Evolutionary conservation across 2,113 vertebrate species (phyloP).

Genomic region (Fregata magnificens): DNA sequence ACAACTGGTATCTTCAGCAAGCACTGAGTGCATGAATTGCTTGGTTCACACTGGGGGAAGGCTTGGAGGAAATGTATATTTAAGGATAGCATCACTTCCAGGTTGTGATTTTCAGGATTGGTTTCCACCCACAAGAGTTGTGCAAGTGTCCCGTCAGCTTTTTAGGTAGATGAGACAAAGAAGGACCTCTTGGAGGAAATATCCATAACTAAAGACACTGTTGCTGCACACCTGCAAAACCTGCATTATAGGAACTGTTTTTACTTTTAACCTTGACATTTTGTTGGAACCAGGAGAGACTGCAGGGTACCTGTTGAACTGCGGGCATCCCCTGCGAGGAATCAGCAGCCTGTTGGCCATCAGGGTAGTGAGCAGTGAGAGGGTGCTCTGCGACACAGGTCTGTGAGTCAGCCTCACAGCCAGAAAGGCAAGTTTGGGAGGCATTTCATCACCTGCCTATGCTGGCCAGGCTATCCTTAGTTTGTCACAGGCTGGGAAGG

Average conservation of each 20-base stretch:
- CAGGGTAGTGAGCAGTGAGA: fast-evolving
- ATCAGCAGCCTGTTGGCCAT: neutral
- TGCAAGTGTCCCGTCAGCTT: neutral
- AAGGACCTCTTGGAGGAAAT: neutral
- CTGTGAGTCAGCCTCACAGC: neutral
- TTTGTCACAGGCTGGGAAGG: neutral
- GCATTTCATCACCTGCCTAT: fast-evolving
- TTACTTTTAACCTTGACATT: neutral
- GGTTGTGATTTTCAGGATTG: neutral
- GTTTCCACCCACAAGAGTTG: neutral
- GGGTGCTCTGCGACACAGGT: neutral
- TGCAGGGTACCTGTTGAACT: fast-evolving
- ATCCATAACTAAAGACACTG: fast-evolving
- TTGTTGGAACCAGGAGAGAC: neutral
- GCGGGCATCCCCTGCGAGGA: fast-evolving
- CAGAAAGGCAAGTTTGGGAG: neutral
- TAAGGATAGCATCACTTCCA: neutral
- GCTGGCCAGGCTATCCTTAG: neutral
- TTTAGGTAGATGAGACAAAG: neutral
- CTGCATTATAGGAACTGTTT: neutral
- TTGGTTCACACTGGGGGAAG: neutral
- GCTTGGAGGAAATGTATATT: neutral
- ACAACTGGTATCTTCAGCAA: neutral
- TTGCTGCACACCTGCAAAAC: neutral
- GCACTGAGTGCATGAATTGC: neutral